Evolutionary conservation across 2,888 invertebrate genomes (phyloP).

Genomic region (Rugalucina vietnamica): DNA sequence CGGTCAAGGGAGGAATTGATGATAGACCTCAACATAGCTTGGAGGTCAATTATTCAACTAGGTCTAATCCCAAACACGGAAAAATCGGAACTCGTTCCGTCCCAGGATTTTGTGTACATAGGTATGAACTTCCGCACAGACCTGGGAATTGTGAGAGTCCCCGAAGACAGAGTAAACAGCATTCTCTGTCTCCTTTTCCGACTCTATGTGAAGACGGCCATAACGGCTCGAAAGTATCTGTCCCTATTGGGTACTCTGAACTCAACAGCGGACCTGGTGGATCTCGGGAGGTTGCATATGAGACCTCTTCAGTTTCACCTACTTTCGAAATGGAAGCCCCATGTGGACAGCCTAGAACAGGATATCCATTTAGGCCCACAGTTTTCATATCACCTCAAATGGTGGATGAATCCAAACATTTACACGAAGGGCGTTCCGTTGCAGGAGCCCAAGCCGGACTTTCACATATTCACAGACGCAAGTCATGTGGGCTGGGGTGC

Average conservation of each 20-base stretch:
- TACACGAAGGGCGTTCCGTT: not conserved
- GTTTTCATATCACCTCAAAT: not conserved
- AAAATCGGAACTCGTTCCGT: not conserved
- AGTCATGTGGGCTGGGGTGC: not conserved
- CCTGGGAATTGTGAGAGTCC: not conserved
- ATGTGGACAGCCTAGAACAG: not conserved
- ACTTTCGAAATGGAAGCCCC: not conserved
- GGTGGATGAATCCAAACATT: not conserved
- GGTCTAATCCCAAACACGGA: not conserved
- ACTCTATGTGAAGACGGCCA: not conserved
- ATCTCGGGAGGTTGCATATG: not conserved
- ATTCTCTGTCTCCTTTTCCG: not conserved
- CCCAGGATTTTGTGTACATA: not conserved
- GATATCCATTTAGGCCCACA: not conserved
- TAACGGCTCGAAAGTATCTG: not conserved
- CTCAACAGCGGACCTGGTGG: not conserved
- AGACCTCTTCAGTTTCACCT: not conserved
- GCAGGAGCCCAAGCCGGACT: not conserved
- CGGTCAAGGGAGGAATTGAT: not conserved
- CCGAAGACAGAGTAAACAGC: not conserved
- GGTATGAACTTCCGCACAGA: not conserved
- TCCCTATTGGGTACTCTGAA: not conserved
- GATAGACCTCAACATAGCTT: not conserved
- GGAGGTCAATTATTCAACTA: not conserved
- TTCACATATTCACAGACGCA: not conserved